Evolutionary conservation across 2,888 invertebrate species (phyloP).

Genomic region (Xestia xanthographa): DNA sequence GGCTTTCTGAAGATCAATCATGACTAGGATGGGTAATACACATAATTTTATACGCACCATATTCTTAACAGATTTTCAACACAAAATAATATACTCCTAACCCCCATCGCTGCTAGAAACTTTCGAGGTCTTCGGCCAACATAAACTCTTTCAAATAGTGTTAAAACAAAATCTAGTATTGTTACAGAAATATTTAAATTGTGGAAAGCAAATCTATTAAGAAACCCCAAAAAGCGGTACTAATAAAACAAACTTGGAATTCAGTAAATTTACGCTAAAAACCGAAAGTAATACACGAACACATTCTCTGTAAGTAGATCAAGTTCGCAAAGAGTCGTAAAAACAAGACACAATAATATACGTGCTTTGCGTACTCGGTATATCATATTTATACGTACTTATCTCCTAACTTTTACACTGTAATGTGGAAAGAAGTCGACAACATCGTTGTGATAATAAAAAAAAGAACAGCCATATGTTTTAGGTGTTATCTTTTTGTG

Average conservation of each 20-base stretch:
- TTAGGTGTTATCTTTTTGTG: background rate
- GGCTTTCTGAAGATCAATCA: background rate
- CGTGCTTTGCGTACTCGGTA: slow-evolving; percentile 38
- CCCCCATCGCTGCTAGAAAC: background rate
- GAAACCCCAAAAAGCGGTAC: background rate
- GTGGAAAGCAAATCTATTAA: background rate
- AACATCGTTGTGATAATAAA: slow-evolving; percentile 17
- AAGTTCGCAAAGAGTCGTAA: slow-evolving; percentile 38
- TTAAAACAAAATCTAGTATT: background rate
- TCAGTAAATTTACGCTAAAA: slow-evolving; percentile 12
- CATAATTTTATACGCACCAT: background rate
- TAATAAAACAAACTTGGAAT: background rate
- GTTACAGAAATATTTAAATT: background rate
- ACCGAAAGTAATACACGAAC: slow-evolving; percentile 32
- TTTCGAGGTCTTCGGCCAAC: background rate
- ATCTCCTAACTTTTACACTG: slow-evolving; percentile 22
- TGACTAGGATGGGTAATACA: background rate
- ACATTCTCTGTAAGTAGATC: slow-evolving; percentile 14
- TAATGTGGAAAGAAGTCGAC: slow-evolving; percentile 2
- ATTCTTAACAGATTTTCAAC: background rate
- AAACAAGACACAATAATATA: slow-evolving; percentile 46
- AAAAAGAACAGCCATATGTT: slow-evolving; percentile 15
- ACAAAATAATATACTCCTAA: too few relatives aligned
- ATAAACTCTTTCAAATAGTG: background rate
- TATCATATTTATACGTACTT: slow-evolving; percentile 53